These are phyloP conservation scores for Acanthosepion lycidas DNA, from an alignment of 2,888 invertebrate genomes.

Conservation along the genomic window DNA sequence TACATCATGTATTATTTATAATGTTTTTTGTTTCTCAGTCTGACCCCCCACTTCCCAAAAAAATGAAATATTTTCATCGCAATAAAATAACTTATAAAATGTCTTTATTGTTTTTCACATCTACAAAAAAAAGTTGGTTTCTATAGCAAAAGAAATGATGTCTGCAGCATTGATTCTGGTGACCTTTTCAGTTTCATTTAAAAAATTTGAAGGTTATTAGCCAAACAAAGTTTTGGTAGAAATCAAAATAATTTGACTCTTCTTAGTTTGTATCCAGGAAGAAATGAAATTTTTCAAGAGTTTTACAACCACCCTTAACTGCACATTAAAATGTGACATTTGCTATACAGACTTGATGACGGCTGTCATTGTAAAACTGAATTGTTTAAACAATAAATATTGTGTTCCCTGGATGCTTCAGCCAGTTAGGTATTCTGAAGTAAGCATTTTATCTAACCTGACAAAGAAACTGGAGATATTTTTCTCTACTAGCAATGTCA, in stretches of 20 bases:
- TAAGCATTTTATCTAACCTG: neutral
- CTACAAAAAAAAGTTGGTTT: too few species aligned
- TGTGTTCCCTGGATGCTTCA: neutral
- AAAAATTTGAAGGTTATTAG: neutral
- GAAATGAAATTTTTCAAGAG: neutral
- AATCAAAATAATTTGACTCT: neutral
- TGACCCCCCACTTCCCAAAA: too few species aligned
- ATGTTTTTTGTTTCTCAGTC: too few species aligned
- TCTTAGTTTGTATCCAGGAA: neutral
- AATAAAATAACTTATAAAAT: too few species aligned
- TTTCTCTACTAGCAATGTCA: too few species aligned
- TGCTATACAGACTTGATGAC: neutral
- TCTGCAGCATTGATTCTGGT: neutral
- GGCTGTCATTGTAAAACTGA: neutral
- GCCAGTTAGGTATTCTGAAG: neutral
- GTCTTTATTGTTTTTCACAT: too few species aligned
- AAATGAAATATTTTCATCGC: too few species aligned
- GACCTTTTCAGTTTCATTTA: neutral
- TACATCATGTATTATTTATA: too few species aligned
- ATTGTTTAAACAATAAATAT: neutral
- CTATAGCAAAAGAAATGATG: too few species aligned
- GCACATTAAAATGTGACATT: neutral
- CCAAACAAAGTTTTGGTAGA: neutral
- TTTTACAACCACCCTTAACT: neutral
- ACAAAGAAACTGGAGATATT: neutral